Base-by-base conservation (phyloP, 2,888 invertebrate species). In the Himalopsyche anomala region DNA sequence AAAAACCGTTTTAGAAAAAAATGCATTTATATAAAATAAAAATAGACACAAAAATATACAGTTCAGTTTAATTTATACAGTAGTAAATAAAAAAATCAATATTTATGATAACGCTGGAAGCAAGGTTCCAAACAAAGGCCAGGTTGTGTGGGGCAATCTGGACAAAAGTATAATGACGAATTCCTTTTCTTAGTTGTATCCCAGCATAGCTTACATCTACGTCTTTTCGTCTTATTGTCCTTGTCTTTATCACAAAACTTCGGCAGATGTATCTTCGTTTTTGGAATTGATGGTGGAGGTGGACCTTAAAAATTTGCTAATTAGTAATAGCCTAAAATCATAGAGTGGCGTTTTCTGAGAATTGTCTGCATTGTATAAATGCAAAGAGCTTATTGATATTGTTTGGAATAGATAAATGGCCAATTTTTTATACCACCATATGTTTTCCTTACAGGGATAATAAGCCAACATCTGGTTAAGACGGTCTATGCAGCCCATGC, bases 391-490 rank as follows among this genome's bases (percentile, higher is more conserved):
- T n/a, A 82, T 11, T 38, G 55, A 36, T 51, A 45, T 82, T 54
- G 36, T 82, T 36, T 28, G 19, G 36, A 82, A 36, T 51, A 54
- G n/a, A 36, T 82, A 36, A 82, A 45, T 28, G 51, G 28, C 12
- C 15, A 81, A 5, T 54, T 82, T 45, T 42, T 51, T 51, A 19
- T 81, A 81, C 81, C 81, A 81, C 28, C 54, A 1, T 36, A 38
- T 54, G 81, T 82, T 54, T 82, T 82, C 54, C 55, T 54, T 54
- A 82, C 36, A 54, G 6, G 81, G 81, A 54, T 81, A 81, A 51
- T 81, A 81, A n/a, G 45, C 51, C 28, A 82, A 28, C 81, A 82
- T 82, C 54, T 28, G 19, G 54, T 82, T 19, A 36, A 51, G n/a
- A 81, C 19, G 51, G 51, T 81, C 54, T 15, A 51, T 54, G 17